These are phyloP conservation scores for Epinotia brunnichana DNA, from an alignment of 2,888 invertebrate species.

Conservation along the genomic window DNA sequence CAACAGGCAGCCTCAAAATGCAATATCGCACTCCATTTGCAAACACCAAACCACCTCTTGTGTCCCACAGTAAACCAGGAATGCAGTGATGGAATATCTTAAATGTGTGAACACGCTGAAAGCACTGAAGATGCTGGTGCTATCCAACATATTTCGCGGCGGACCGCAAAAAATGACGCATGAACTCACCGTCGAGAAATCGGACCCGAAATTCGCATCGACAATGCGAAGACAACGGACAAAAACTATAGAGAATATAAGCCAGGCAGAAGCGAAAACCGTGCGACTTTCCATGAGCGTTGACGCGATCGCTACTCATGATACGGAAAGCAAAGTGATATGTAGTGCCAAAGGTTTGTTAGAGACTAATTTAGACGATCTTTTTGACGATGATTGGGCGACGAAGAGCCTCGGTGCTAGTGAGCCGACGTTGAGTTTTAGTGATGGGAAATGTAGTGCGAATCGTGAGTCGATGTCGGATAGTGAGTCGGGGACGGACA, in stretches of 20 bases:
- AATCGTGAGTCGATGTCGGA: constrained; percentile 74
- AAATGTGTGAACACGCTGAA: constrained; percentile 73
- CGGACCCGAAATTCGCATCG: constrained; percentile 59
- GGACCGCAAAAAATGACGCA: constrained; percentile 68
- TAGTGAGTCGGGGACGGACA: constrained; percentile 59
- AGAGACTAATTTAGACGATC: constrained; percentile 81
- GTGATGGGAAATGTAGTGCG: constrained; percentile 59
- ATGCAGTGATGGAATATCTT: constrained; percentile 83
- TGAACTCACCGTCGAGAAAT: constrained; percentile 52
- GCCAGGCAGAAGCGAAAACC: constrained; percentile 59
- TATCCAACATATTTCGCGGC: constrained; percentile 78
- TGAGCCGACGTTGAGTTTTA: constrained; percentile 74
- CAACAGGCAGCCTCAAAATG: constrained; percentile 57
- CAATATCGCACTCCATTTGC: constrained; percentile 52
- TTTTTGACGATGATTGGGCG: constrained; percentile 73
- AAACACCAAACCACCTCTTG: constrained; percentile 68
- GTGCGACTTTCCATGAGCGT: constrained; percentile 72
- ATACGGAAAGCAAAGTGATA: constrained; percentile 78
- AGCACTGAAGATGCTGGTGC: constrained; percentile 81
- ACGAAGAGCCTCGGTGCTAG: constrained; percentile 76
- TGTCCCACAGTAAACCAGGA: constrained; percentile 65
- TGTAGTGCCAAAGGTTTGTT: constrained; percentile 83
- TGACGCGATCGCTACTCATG: constrained; percentile 70
- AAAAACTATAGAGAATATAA: constrained; percentile 69
- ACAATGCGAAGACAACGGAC: constrained; percentile 72